phyloP scores from a whole-genome alignment of 2,888 invertebrate genomes.

The Drosophila niveifrons region DNA sequence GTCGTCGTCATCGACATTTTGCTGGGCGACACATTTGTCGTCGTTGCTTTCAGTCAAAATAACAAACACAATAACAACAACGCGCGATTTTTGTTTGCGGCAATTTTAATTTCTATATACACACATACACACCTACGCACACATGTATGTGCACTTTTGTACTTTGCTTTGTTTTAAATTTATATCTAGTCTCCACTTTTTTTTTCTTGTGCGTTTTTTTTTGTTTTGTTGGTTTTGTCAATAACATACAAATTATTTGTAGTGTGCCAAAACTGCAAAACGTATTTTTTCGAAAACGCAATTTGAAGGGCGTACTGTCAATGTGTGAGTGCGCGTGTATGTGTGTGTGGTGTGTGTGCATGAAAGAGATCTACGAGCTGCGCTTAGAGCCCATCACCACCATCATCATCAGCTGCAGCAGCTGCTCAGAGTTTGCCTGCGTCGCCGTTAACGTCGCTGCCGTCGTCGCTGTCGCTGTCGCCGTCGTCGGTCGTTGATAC shows the following conservation, averaged over 20 bases:
- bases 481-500: constrained; percentile 63
- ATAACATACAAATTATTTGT: constrained; percentile 39
- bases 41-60: constrained; percentile 57
- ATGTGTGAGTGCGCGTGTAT: neutral
- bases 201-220: no score
- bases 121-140: neutral
- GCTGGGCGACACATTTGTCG: constrained; percentile 61
- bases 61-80: constrained; percentile 59
- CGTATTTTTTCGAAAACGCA: constrained; percentile 12
- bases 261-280: constrained; percentile 26
- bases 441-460: constrained; percentile 23
- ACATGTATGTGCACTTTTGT: constrained; percentile 3
- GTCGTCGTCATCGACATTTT: constrained; percentile 53
- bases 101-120: constrained; percentile 40
- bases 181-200: neutral
- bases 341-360: constrained; percentile 13
- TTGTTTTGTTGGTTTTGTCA: constrained; percentile 6
- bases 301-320: constrained; percentile 34
- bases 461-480: constrained; percentile 23
- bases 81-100: constrained; percentile 46
- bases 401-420: constrained; percentile 47
- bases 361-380: constrained; percentile 30
- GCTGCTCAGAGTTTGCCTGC: constrained; percentile 31
- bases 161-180: constrained; percentile 7
- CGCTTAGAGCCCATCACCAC: constrained; percentile 52